These are phyloP conservation scores for Fregata magnificens DNA, from an alignment of 2,113 vertebrate genomes.

Conservation along the genomic window DNA sequence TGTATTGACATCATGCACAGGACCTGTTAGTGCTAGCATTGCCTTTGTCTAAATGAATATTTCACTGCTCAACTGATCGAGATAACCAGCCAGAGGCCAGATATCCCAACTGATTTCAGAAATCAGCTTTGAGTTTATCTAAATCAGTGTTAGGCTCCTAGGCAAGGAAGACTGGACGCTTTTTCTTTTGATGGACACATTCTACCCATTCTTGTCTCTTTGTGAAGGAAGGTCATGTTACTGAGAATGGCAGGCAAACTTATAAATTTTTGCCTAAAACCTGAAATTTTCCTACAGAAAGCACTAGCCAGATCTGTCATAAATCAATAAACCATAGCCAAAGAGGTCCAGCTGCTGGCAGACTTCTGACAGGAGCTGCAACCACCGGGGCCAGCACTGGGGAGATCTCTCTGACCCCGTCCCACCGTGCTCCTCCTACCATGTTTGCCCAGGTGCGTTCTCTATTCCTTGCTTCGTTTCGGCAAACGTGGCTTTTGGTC, in stretches of 20 bases:
- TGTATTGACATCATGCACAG: background rate
- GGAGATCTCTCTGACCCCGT: conserved; percentile 47
- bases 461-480: background rate
- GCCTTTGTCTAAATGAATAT: background rate
- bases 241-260: background rate
- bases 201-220: background rate
- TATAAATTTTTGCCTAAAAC: background rate
- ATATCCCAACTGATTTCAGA: background rate
- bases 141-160: background rate
- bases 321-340: background rate
- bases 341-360: background rate
- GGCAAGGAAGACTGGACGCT: background rate
- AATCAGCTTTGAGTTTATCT: background rate
- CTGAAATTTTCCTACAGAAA: background rate
- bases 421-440: background rate
- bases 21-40: background rate
- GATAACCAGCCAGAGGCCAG: background rate
- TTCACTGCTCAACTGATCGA: background rate
- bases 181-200: background rate
- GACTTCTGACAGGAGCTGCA: background rate
- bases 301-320: background rate
- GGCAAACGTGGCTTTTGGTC: background rate
- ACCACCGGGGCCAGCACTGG: background rate
- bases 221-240: background rate
- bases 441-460: conserved; percentile 47